Conservation (phyloP, 2,888 invertebrate genomes). For the Pollenia angustigena region DNA sequence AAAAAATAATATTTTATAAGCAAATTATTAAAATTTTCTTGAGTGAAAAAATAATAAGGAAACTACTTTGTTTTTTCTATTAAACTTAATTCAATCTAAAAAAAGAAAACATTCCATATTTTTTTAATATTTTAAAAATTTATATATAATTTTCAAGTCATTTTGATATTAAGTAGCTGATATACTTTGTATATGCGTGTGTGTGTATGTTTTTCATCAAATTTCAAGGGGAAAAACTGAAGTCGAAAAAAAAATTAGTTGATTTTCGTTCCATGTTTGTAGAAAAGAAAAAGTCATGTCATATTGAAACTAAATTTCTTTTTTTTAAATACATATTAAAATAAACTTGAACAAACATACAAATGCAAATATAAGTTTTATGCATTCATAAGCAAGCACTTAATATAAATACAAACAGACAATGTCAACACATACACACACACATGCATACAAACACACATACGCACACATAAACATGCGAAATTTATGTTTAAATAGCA, state of each 20-base stretch:
- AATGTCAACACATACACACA: not conserved
- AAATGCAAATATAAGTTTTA: conserved; percentile 44
- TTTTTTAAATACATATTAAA: conserved; percentile 27
- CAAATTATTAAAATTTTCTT: no score
- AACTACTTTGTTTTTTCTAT: no score
- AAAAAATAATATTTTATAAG: no score
- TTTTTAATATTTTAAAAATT: no score
- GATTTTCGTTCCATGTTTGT: conserved; percentile 27
- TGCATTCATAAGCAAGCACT: conserved; percentile 51
- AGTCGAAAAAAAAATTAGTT: not conserved
- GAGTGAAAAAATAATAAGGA: no score
- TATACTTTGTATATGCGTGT: not conserved
- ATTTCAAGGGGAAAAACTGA: conserved; percentile 20
- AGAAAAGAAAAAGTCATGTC: conserved; percentile 62
- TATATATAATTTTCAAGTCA: conserved; percentile 10
- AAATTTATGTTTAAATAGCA: conserved; percentile 11
- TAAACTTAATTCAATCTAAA: no score
- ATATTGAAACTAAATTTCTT: conserved; percentile 50
- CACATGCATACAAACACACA: not conserved
- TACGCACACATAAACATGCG: not conserved
- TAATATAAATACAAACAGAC: conserved; percentile 17
- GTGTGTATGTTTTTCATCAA: not conserved
- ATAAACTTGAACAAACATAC: conserved; percentile 24
- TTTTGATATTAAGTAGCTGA: conserved; percentile 16
- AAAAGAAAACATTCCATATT: no score